These are phyloP conservation scores for cattle (Bos taurus) DNA, from an alignment of 2,113 vertebrate genomes.

Conservation along the genomic window ARS-UCD2.0 NC_037345.1:3714501-3715000, in stretches of 20 bases:
- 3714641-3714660: not conserved
- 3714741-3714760: not conserved
- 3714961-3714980: not conserved
- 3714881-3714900: not conserved
- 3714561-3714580: not conserved
- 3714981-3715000: not conserved
- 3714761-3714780: too few species aligned
- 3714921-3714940: not conserved
- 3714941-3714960: not conserved
- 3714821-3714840: not conserved
- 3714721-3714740: not conserved
- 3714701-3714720: not conserved
- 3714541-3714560: rapidly evolving
- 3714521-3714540: rapidly evolving
- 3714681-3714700: not conserved
- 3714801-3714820: not conserved
- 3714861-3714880: not conserved
- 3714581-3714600: rapidly evolving
- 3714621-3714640: not conserved
- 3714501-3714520: not conserved
- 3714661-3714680: not conserved
- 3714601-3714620: rapidly evolving
- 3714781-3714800: not conserved
- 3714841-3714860: not conserved
- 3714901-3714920: not conserved